Conservation (phyloP, 2,888 invertebrate species). For the Melieria crassipennis region DNA sequence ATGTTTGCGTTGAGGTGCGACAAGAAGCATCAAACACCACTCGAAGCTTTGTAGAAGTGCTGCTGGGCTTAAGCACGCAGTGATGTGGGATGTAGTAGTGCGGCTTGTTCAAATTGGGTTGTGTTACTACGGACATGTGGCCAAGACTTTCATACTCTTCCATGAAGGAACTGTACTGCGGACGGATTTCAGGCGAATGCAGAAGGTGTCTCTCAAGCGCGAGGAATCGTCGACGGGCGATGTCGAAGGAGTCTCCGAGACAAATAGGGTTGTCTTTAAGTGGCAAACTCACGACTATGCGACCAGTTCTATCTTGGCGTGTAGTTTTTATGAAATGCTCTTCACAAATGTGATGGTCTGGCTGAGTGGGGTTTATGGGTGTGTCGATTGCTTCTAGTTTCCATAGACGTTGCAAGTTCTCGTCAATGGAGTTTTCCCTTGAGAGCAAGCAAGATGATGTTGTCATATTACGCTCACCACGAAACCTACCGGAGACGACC, state of each 20-base stretch:
- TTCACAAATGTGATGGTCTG: constrained; percentile 13
- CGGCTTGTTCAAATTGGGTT: not conserved
- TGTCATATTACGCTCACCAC: not conserved
- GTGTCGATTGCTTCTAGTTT: constrained; percentile 3
- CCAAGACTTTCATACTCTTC: constrained; percentile 13
- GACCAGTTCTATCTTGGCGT: constrained; percentile 12
- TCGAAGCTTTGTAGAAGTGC: constrained; percentile 26
- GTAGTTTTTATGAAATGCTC: not conserved
- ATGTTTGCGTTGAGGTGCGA: constrained; percentile 7
- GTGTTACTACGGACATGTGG: constrained; percentile 13
- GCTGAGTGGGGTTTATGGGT: not conserved
- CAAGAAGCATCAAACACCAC: constrained; percentile 34
- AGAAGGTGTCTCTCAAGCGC: too few relatives aligned
- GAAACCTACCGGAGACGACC: constrained; percentile 5
- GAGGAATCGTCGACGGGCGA: constrained; percentile 4
- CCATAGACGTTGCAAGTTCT: constrained; percentile 9
- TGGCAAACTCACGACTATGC: not conserved
- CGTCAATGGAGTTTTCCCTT: constrained; percentile 10
- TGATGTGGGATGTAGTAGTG: constrained; percentile 8
- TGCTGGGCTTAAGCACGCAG: constrained; percentile 5
- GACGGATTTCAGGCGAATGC: not conserved
- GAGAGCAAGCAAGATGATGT: not conserved
- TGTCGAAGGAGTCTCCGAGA: constrained; percentile 1
- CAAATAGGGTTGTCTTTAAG: constrained; percentile 2
- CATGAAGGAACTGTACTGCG: not conserved